Percentiles rank a stretch among this genome's conserved stretches.
These are phyloP conservation scores for Gorsachius goisagi DNA, from an alignment of 2,113 vertebrate genomes.

Conservation along the genomic window DNA sequence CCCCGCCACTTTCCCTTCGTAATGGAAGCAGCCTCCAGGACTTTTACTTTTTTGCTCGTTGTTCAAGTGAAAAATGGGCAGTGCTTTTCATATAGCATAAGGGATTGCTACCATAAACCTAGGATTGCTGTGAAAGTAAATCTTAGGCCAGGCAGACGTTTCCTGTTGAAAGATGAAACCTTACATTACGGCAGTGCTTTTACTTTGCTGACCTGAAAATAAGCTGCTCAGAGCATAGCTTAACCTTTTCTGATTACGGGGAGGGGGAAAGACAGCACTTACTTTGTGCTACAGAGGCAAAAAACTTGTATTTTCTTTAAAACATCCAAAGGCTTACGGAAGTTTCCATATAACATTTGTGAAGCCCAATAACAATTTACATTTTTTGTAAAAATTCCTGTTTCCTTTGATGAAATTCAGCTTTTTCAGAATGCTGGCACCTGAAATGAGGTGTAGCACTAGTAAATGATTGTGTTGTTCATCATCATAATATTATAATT, in stretches of 20 bases:
- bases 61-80: background rate
- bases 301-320: background rate
- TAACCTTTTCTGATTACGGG: background rate
- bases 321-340: background rate
- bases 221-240: background rate
- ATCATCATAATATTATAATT: background rate
- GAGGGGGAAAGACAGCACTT: background rate
- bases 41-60: background rate
- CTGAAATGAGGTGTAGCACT: background rate
- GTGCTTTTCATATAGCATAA: background rate
- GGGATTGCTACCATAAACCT: background rate
- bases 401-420: background rate
- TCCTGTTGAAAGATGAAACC: conserved; percentile 32
- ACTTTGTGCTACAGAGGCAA: background rate
- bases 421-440: background rate
- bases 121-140: background rate
- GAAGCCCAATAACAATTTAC: background rate
- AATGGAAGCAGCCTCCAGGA: background rate
- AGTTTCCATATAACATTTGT: background rate
- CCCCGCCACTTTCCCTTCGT: background rate
- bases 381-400: background rate
- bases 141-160: background rate
- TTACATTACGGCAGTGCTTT: background rate
- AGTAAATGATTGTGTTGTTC: background rate
- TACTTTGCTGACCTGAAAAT: background rate